These are phyloP conservation scores for Toxotes lorentzi DNA, from an alignment of 2,797 vertebrate species.

Conservation along the genomic window DNA sequence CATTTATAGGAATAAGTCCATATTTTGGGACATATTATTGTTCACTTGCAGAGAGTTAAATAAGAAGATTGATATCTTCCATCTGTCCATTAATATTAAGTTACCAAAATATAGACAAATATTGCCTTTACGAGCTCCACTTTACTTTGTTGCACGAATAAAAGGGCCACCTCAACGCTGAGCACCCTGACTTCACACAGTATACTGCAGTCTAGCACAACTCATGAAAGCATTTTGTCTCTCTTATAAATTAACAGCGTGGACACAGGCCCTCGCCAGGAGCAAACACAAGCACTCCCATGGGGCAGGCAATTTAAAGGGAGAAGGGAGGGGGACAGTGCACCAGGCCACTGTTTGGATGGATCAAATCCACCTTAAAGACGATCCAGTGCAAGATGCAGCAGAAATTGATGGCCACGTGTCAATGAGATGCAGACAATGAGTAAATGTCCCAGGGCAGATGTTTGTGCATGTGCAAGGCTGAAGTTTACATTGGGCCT, in stretches of 20 bases:
- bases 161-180: conserved; percentile 27
- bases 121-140: conserved; percentile 25
- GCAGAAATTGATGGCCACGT: conserved; percentile 79
- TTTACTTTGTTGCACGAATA: conserved; percentile 46
- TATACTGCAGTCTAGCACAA: conserved; percentile 56
- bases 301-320: conserved; percentile 77
- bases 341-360: conserved; percentile 61
- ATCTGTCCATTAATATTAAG: background rate
- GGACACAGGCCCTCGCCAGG: conserved; percentile 62
- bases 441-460: conserved; percentile 77
- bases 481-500: conserved; percentile 69
- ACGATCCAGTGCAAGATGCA: conserved; percentile 67
- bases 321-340: conserved; percentile 55
- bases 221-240: conserved; percentile 79
- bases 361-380: conserved; percentile 80
- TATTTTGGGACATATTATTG: background rate
- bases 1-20: background rate
- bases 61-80: background rate
- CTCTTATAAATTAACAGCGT: conserved; percentile 81
- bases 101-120: conserved; percentile 12
- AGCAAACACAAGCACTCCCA: conserved; percentile 82
- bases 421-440: conserved; percentile 82
- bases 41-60: background rate
- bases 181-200: conserved; percentile 23
- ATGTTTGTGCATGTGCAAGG: conserved; percentile 73